Evolutionary conservation across 2,113 vertebrate genomes (phyloP).

Genomic region (Paraplagusia blochii): DNA sequence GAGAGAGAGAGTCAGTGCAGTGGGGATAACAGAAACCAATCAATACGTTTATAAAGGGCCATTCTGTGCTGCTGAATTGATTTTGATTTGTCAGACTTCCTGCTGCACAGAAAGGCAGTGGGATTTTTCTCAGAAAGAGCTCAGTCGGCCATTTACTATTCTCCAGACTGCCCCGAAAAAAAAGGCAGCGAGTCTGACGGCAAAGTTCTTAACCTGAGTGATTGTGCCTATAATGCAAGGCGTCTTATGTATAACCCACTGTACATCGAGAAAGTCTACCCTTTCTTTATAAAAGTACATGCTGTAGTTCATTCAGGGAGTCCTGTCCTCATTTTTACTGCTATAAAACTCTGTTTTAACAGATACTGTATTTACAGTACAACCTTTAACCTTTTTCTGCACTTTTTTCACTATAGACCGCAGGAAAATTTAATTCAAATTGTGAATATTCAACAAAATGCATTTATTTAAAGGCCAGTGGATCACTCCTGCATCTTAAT

Average conservation of each 20-base stretch:
- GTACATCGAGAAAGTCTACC: not conserved
- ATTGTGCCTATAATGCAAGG: not conserved
- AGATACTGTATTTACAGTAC: too few species aligned
- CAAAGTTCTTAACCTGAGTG: not conserved
- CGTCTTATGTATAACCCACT: not conserved
- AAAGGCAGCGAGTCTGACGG: not conserved
- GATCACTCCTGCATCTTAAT: too few species aligned
- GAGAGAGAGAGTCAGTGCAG: conserved; percentile 11
- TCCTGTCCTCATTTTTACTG: too few species aligned
- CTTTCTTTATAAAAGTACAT: not conserved
- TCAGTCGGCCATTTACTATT: not conserved
- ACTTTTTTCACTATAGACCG: too few species aligned
- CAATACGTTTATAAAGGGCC: conserved; percentile 44
- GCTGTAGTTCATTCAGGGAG: too few species aligned
- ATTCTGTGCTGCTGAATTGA: conserved; percentile 43
- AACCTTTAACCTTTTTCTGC: too few species aligned
- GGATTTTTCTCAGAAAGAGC: conserved; percentile 20
- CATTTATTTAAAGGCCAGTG: too few species aligned
- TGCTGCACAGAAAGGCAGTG: conserved; percentile 17
- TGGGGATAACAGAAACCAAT: conserved; percentile 54
- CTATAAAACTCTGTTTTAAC: too few species aligned
- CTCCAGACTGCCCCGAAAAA: not conserved
- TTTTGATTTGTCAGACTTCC: conserved; percentile 40
- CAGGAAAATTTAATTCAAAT: too few species aligned
- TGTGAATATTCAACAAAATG: too few species aligned